These are phyloP conservation scores for Urocynchramus pylzowi DNA, from an alignment of 2,113 vertebrate species.

Conservation along the genomic window DNA sequence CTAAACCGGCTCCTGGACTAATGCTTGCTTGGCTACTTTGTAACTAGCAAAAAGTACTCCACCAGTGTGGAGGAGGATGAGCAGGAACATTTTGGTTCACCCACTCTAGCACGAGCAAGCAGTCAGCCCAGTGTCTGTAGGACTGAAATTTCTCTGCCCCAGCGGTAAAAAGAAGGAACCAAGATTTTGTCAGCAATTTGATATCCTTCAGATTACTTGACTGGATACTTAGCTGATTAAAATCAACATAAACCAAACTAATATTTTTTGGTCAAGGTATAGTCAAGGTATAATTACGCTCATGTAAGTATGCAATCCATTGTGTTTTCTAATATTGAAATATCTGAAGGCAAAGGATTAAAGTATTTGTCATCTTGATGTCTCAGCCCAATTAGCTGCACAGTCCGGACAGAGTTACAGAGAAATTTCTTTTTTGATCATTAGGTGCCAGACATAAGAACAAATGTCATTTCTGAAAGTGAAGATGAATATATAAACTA, in stretches of 20 bases:
- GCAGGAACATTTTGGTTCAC: background rate
- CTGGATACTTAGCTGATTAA: background rate
- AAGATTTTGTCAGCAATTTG: background rate
- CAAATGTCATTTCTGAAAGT: background rate
- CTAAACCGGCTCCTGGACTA: background rate
- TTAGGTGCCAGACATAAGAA: background rate
- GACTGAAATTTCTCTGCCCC: background rate
- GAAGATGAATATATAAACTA: background rate
- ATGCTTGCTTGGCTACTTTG: background rate
- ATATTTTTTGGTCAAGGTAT: background rate
- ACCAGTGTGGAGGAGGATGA: background rate
- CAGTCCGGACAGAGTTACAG: background rate
- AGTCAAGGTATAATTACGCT: background rate
- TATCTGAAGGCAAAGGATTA: background rate
- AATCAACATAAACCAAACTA: background rate
- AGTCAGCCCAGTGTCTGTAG: background rate
- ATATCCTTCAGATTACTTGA: background rate
- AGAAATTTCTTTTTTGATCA: background rate
- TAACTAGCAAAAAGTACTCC: background rate
- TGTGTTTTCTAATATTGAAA: background rate
- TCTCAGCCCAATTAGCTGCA: background rate
- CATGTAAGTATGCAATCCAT: background rate
- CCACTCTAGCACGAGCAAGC: rapidly evolving
- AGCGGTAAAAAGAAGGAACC: background rate
- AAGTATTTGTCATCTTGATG: background rate